phyloP scores from a whole-genome alignment of 2,113 vertebrate species.

The Terrapene triunguis region DNA sequence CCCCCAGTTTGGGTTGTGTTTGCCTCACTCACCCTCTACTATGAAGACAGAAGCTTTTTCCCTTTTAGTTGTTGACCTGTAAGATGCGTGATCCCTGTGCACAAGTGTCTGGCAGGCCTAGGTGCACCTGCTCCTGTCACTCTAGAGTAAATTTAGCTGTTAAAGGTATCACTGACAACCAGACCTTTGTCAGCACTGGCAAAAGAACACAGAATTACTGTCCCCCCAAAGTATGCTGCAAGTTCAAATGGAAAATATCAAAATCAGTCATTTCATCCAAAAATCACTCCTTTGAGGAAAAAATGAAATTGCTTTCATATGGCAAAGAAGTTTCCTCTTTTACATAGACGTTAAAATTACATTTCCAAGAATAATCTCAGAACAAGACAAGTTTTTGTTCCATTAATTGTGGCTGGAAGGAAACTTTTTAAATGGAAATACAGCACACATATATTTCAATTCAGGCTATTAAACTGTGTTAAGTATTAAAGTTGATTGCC shows the following conservation, averaged over 20 bases:
- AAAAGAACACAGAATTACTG: conserved; percentile 80
- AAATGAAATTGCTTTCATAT: conserved; percentile 72
- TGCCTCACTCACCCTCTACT: conserved; percentile 89
- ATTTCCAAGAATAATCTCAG: conserved; percentile 79
- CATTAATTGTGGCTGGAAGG: conserved; percentile 79
- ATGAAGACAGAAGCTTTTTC: conserved; percentile 86
- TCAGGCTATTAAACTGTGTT: conserved; percentile 73
- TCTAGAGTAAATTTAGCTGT: conserved; percentile 96
- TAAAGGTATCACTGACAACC: conserved; percentile 92
- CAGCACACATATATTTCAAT: conserved; percentile 67
- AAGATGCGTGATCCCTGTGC: conserved; percentile 84
- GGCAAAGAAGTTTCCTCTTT: conserved; percentile 70
- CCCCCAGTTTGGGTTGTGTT: conserved; percentile 92
- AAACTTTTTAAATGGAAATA: conserved; percentile 75
- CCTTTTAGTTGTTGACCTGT: conserved; percentile 85
- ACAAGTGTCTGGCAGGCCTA: conserved; percentile 88
- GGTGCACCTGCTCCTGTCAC: conserved; percentile 93
- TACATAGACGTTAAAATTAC: conserved; percentile 71
- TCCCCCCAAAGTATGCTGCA: conserved; percentile 72
- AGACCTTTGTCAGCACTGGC: conserved; percentile 93
- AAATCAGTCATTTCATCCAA: conserved; percentile 65
- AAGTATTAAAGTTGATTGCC: conserved; percentile 66
- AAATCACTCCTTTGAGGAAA: conserved; percentile 68
- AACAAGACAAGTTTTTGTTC: conserved; percentile 77
- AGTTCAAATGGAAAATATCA: conserved; percentile 86